Evolutionary conservation across 2,797 vertebrate species (phyloP).

Genomic region (Chelonia mydas): DNA sequence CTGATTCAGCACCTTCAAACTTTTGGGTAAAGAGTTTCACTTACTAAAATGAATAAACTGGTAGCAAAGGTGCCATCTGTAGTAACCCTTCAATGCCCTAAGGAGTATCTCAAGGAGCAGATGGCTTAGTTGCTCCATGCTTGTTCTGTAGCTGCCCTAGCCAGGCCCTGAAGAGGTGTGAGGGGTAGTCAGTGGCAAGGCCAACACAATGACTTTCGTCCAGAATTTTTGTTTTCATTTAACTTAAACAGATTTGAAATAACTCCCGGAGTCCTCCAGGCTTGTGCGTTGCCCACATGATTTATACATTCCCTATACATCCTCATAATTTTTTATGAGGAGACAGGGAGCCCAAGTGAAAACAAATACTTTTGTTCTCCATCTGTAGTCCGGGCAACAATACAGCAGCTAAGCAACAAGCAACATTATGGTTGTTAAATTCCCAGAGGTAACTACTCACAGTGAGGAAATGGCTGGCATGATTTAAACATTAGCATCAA

Average conservation of each 20-base stretch:
- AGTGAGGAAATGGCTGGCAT: slow-evolving; percentile 32
- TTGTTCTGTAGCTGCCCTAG: background rate
- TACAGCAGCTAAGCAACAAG: slow-evolving; percentile 54
- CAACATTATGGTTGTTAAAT: background rate
- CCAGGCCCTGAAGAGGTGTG: background rate
- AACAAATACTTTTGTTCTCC: background rate
- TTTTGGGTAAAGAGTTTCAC: background rate
- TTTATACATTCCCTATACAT: fast-evolving
- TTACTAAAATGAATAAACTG: background rate
- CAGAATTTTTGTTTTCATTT: background rate
- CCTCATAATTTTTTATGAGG: background rate
- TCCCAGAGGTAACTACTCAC: background rate
- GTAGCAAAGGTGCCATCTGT: background rate
- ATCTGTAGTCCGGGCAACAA: slow-evolving; percentile 28
- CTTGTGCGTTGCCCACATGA: background rate
- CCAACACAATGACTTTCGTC: background rate
- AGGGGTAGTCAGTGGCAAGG: background rate
- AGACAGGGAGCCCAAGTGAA: slow-evolving; percentile 3
- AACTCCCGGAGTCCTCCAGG: background rate
- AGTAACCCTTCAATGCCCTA: background rate
- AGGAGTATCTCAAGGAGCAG: background rate
- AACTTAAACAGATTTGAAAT: background rate
- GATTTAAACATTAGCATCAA: background rate
- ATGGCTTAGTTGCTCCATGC: background rate
- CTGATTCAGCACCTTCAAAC: background rate